A percentile compares a stretch with the other conserved stretches of the same genome.
Conservation (phyloP, 1,140 invertebrate species). For the Drosophila tani region DNA sequence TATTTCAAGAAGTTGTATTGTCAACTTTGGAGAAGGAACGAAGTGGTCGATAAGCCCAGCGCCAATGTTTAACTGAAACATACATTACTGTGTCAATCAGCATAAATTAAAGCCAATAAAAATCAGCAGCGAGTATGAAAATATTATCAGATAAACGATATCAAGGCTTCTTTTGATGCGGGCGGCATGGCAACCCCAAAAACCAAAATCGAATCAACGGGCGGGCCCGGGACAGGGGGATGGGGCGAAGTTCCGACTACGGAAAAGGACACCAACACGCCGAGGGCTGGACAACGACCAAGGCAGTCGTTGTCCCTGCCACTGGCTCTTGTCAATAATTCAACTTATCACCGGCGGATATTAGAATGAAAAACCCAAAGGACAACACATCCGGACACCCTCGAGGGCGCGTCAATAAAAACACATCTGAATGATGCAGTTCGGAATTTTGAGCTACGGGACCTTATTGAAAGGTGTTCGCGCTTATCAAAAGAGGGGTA, state of each 20-base stretch:
- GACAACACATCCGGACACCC: conserved; percentile 78
- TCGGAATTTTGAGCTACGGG: conserved; percentile 18
- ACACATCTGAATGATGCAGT: conserved; percentile 80
- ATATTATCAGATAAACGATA: conserved; percentile 75
- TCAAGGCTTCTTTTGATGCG: conserved; percentile 63
- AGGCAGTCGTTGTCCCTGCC: conserved; percentile 13
- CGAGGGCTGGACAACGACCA: conserved; percentile 42
- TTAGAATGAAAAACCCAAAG: conserved; percentile 76
- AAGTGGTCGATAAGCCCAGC: background rate
- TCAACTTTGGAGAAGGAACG: background rate
- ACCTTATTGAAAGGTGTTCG: conserved; percentile 41
- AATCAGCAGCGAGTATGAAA: conserved; percentile 32
- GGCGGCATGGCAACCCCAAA: conserved; percentile 22
- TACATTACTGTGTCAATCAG: conserved; percentile 29
- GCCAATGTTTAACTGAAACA: conserved; percentile 7
- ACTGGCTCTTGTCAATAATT: conserved; percentile 72
- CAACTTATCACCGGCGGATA: conserved; percentile 85
- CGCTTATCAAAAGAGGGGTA: conserved; percentile 30
- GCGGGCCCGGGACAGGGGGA: conserved; percentile 18
- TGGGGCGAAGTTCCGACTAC: conserved; percentile 26
- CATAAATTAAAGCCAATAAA: conserved; percentile 52
- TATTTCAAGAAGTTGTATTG: background rate
- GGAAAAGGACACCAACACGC: conserved; percentile 32
- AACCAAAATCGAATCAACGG: conserved; percentile 69
- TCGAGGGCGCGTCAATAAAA: conserved; percentile 77